Percentiles rank a stretch among this genome's conserved stretches.
These are phyloP conservation scores for Aricia artaxerxes DNA, from an alignment of 2,888 invertebrate genomes.

Conservation along the genomic window DNA sequence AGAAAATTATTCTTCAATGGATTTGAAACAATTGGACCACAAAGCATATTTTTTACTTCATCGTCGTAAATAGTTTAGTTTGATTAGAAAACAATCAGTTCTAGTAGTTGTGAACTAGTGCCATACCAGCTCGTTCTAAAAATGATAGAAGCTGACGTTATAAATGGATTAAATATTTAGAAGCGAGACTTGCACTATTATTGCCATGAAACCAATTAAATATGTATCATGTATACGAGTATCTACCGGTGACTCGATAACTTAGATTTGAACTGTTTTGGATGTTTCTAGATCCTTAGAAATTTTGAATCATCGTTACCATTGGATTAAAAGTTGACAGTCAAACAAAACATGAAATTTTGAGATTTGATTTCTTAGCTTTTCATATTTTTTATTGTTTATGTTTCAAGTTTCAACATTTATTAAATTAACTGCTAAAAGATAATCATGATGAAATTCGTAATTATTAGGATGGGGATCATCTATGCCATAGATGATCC, in stretches of 20 bases:
- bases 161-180: conserved; percentile 10
- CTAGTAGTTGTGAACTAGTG: neutral
- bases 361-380: neutral
- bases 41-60: neutral
- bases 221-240: neutral
- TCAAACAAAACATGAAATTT: neutral
- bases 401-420: too few relatives aligned
- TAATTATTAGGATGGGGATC: too few relatives aligned
- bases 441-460: too few relatives aligned
- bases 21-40: neutral
- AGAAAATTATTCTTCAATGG: neutral
- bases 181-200: neutral
- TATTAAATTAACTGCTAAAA: too few relatives aligned
- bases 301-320: neutral
- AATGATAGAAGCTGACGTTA: neutral
- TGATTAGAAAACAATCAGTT: neutral
- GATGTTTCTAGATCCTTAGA: neutral
- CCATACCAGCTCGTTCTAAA: neutral
- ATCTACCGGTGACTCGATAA: neutral
- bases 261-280: neutral
- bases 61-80: neutral
- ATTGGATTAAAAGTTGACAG: neutral
- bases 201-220: conserved; percentile 1
- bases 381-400: neutral
- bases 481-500: too few relatives aligned